Conservation (phyloP, 1,140 invertebrate genomes). For the Lasaia peninsularis region DNA sequence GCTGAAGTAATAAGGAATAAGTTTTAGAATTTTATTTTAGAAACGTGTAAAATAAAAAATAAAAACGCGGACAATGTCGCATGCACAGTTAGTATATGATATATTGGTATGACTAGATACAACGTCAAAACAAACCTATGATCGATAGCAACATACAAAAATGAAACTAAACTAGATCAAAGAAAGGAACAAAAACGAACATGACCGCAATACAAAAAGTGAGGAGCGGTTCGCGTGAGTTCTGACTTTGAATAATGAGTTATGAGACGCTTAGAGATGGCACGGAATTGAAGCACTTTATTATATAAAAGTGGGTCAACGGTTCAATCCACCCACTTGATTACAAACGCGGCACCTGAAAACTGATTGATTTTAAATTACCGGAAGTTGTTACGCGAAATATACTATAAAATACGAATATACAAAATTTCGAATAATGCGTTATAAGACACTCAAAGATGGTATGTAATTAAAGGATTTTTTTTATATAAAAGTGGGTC, state of each 20-base stretch:
- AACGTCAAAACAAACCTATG: neutral
- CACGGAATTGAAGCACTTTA: conserved; percentile 58
- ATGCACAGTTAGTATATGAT: no score
- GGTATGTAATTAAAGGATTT: conserved; percentile 46
- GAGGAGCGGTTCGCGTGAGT: conserved; percentile 53
- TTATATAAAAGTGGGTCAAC: conserved; percentile 54
- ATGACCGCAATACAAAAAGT: conserved; percentile 36
- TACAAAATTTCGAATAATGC: conserved; percentile 69
- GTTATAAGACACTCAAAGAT: conserved; percentile 54
- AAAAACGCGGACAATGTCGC: no score
- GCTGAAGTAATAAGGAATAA: no score
- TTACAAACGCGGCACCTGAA: conserved; percentile 36
- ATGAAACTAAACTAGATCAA: conserved; percentile 23
- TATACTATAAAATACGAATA: no score
- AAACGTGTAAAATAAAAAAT: no score
- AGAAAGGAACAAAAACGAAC: conserved; percentile 26
- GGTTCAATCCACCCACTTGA: conserved; percentile 42
- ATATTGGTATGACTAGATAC: no score
- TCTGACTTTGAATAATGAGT: conserved; percentile 65
- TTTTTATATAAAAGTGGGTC: conserved; percentile 54
- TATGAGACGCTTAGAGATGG: conserved; percentile 52
- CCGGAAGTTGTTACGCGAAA: no score
- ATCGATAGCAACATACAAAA: conserved; percentile 6
- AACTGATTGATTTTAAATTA: neutral
- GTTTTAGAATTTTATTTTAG: no score